phyloP scores from a whole-genome alignment of 2,113 vertebrate genomes.

The Mustelus asterias region DNA sequence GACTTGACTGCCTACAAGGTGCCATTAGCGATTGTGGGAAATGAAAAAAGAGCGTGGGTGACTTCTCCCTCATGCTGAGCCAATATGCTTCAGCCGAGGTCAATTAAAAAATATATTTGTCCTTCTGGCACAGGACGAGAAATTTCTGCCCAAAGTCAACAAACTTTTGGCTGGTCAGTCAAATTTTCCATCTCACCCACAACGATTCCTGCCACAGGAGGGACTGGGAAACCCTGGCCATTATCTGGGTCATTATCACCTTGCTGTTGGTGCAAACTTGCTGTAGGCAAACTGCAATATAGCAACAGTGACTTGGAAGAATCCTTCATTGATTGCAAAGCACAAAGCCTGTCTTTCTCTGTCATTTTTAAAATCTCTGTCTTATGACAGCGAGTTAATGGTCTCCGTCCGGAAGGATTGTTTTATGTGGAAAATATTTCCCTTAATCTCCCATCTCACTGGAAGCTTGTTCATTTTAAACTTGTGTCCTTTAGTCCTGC shows the following conservation, averaged over 20 bases:
- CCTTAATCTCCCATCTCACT: not conserved
- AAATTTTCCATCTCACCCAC: too few relatives aligned
- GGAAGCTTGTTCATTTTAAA: not conserved
- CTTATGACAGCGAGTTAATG: not conserved
- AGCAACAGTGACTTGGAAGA: not conserved
- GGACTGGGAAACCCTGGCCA: too few relatives aligned
- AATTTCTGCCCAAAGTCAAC: too few relatives aligned
- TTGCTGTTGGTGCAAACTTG: not conserved
- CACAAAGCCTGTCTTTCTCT: not conserved
- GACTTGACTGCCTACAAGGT: not conserved
- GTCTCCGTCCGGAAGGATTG: not conserved
- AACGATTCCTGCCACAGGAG: too few relatives aligned
- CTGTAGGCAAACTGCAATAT: not conserved
- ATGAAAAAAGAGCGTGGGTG: not conserved
- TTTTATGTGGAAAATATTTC: not conserved
- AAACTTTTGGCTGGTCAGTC: too few relatives aligned
- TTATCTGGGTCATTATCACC: not conserved
- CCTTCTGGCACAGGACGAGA: too few relatives aligned
- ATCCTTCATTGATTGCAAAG: not conserved
- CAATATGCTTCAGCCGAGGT: not conserved
- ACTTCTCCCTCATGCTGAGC: not conserved
- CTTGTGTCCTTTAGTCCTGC: not conserved
- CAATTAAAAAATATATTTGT: too few relatives aligned
- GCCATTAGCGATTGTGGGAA: not conserved
- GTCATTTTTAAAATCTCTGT: not conserved